Conservation (phyloP, 1,140 invertebrate genomes). For the Panulirus ornatus region DNA sequence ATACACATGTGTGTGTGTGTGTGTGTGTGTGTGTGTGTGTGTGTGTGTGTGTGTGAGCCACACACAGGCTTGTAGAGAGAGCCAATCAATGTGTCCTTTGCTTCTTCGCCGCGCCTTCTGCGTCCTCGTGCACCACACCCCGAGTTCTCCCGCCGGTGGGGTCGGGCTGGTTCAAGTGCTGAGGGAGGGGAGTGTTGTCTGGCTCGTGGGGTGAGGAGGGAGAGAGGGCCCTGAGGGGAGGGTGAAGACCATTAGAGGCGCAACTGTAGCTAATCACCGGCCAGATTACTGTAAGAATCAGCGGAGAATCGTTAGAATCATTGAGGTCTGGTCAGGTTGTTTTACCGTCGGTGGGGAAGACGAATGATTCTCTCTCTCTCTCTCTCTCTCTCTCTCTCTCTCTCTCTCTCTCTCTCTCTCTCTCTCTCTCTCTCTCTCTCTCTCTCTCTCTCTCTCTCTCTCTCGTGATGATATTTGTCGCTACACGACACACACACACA, state of each 20-base stretch:
- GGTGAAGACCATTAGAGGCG: slow-evolving; percentile 36
- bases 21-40: slow-evolving; percentile 11
- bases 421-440: background rate
- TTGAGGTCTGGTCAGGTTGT: slow-evolving; percentile 61
- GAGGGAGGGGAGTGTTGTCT: no score
- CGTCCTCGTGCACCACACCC: no score
- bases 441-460: slow-evolving; percentile 24
- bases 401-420: slow-evolving; percentile 31
- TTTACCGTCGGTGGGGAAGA: slow-evolving; percentile 29
- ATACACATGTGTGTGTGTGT: slow-evolving; percentile 4
- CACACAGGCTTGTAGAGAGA: background rate
- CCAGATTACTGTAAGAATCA: slow-evolving; percentile 54
- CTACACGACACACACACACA: background rate
- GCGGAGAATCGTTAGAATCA: slow-evolving; percentile 58
- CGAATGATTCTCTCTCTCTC: background rate
- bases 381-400: background rate
- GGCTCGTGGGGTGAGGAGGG: background rate
- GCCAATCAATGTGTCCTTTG: no score
- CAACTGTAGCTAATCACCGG: slow-evolving; percentile 56
- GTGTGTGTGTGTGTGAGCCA: background rate
- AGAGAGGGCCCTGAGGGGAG: background rate
- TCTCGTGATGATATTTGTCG: no score
- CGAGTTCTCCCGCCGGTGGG: no score
- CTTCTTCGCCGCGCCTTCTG: no score
- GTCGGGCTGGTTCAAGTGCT: no score